Evolutionary conservation across 2,113 vertebrate genomes (phyloP), one percentile per base, ranked within the genome.

Genomic region (Hydrolagus affinis): DNA sequence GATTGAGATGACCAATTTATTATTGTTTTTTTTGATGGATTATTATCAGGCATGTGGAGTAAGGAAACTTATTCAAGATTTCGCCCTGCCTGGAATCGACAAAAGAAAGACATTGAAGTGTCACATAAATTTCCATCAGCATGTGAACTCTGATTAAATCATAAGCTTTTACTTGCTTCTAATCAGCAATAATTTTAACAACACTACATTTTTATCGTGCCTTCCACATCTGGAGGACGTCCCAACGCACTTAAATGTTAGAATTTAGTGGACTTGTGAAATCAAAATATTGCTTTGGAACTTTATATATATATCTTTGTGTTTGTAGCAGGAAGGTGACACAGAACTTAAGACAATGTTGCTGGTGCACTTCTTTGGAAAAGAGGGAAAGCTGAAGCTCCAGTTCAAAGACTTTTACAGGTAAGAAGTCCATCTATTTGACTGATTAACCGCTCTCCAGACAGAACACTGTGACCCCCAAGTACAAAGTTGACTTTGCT

Each of bases 311-410:
- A 7, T 21, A 64, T 68, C 32, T 83, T 28, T 83, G 8, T 83
- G 25, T 68, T 83, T 83, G 62, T 19, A 30, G 10, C 62, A 83
- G 59, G 62, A 83, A 83, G 28, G 62, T 83, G 66, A 17, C 60
- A 83, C 64, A 83, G 78, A 30, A 86, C 19, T 86, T 8, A 94
- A 94, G 89, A 99, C 98, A 0, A 93, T 96, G 0, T 92, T 99
- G 87, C 95, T 98, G 91, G 92, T 96, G 19, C 92, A 91, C 89
- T 99, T 99, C 91, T 99, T 99, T 89, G 97, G 97, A 1, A 94
- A 90, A 89, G 92, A 86, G 88, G 98, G 97, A 89, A 90, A 94
- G 70, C 92, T 93, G 19, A 99, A 97, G 87, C 90, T 99, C 87
- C 94, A 90, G 86, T 99, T 96, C 89, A 92, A 91, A 28, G 93